phyloP scores from a whole-genome alignment of 2,113 vertebrate species.

The Trochalopteron elliotii region DNA sequence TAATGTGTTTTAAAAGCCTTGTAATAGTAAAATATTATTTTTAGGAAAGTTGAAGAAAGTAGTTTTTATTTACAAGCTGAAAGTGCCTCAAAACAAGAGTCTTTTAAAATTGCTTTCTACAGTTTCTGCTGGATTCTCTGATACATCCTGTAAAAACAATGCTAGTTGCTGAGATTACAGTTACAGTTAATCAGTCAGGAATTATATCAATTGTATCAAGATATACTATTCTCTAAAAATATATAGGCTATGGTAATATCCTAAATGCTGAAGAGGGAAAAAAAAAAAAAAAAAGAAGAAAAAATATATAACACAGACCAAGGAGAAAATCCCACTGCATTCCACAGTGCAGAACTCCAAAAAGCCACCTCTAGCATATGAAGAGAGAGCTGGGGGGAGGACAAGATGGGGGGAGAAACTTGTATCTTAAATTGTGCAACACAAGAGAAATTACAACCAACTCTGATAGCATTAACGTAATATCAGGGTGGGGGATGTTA shows the following conservation, averaged over 20 bases:
- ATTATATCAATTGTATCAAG: background rate
- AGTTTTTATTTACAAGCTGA: background rate
- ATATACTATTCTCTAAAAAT: background rate
- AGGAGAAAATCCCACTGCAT: background rate
- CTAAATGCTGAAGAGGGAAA: background rate
- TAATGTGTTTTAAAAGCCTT: background rate
- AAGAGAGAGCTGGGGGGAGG: background rate
- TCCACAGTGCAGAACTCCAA: background rate
- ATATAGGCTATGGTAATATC: background rate
- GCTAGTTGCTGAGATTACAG: background rate
- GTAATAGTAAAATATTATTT: background rate
- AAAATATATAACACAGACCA: background rate
- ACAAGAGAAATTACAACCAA: background rate
- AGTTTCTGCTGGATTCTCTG: background rate
- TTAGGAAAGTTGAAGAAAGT: background rate
- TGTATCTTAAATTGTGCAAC: background rate
- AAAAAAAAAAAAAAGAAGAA: background rate
- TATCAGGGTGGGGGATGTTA: fast-evolving
- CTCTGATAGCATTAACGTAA: background rate
- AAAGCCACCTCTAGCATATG: background rate
- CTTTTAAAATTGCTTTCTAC: background rate
- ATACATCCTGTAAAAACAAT: background rate
- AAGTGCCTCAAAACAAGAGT: background rate
- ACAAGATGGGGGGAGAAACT: background rate
- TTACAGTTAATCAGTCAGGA: background rate